Base-by-base conservation (phyloP, 2,113 vertebrate genomes). In the Rhipidura dahli region DNA sequence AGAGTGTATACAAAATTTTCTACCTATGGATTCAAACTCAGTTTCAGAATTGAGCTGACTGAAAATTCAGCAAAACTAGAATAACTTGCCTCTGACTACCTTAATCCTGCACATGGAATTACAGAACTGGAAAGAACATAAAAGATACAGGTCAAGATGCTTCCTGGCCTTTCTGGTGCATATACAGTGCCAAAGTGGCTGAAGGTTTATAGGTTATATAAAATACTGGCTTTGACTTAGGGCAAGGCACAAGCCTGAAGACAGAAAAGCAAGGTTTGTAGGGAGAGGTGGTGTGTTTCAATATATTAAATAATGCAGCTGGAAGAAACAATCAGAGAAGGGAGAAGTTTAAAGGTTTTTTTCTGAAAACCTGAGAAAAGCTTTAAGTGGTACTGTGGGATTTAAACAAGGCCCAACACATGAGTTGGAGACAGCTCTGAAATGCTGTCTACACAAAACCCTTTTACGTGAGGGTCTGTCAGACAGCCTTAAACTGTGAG, bases 21-120 rank as follows among this genome's bases (percentile, higher is more conserved):
- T 61, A 21, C 19, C 14, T 61, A 5, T 40, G n/a, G 35, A 87
- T 70, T 61, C 23, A 73, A 40, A n/a, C 16, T 87, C 30, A 54
- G 18, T 84, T 90, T 93, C 68, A 92, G n/a, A 71, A 84, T 23
- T 82, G 22, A 83, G 37, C 40, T 78, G n/a, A 45, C 19, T 72
- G 18, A 68, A 90, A 80, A 77, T 86, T 11, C 14, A 64, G 8
- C 10, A 71, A 75, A 69, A 66, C 7, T 7, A 24, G 39, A 59
- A 42, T 81, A 82, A 57, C 31, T 71, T 92, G 30, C 44, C 30
- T 75, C n/a, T 4, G 3, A 68, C 60, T 71, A 31, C 14, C 35
- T 73, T 78, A 81, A 31, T 60, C 24, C 27, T 76, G 20, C 13
- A 75, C 47, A 75, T 49, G 15, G 39, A 89, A 73, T 73, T 80